Evolutionary conservation across 2,797 vertebrate genomes (phyloP), one percentile per base, ranked within the genome.

Genomic region (Acrocephalus scirpaceus): DNA sequence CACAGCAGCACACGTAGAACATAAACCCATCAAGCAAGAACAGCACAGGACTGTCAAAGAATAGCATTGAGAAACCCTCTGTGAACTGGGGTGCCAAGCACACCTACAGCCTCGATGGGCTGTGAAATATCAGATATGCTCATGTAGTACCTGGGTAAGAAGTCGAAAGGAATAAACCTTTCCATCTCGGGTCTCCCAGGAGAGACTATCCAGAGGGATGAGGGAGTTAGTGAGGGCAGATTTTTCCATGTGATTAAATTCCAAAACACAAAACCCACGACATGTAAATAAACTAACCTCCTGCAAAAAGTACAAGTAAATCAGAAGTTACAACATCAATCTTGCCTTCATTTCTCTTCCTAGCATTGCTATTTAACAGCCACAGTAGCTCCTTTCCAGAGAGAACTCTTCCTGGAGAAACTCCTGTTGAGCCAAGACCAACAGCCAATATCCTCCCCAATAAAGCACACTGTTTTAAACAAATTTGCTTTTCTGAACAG

Each of bases 81-180:
- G n/a, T 7, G 64, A 77, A 42, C 12, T 2, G 3, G 7, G 51
- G 50, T 11, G 23, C n/a, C 58, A 40, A 30, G 30, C 38, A n/a
- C 16, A 23, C 0, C 3, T 4, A 10, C 51, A 29, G 20, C 77
- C 74, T 34, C 1, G 0, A 8, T 1, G n/a, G 73, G 1, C 0
- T 5, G n/a, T 12, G 54, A 60, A 60, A 66, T 1, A 38, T 22
- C 76, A 67, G 15, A 32, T 0, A 7, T 10, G 1, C 15, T 50
- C 10, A 4, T n/a, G 36, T 2, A 14, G 51, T 3, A 53, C 56
- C 67, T 38, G 17, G 0, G 0, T 20, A 57, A 45, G n/a, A 70
- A 51, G 0, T 8, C 22, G 44, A 58, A 50, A 64, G 29, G 23
- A 78, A 54, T 16, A 38, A 64, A 61, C 19, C 29, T 51, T 36